These are phyloP conservation scores for Mesodorylaimus sp. DNA, from an alignment of 2,888 invertebrate species.

Conservation along the genomic window DNA sequence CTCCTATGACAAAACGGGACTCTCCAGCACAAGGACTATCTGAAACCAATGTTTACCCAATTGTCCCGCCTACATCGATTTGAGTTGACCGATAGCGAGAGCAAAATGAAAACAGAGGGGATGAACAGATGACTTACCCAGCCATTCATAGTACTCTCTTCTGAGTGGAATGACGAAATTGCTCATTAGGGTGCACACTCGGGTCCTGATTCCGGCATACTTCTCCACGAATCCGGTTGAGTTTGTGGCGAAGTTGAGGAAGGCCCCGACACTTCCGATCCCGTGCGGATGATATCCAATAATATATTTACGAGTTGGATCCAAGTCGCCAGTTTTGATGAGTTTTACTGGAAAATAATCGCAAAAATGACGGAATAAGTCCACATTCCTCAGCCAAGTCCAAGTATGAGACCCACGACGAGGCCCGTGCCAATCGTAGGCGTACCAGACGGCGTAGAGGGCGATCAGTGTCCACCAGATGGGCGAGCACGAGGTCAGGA, in stretches of 20 bases:
- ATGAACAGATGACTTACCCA: too few relatives aligned
- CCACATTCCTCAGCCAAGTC: conserved; percentile 30
- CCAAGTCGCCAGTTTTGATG: conserved; percentile 60
- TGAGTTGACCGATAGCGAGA: too few relatives aligned
- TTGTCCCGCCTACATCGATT: too few relatives aligned
- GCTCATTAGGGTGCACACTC: conserved; percentile 45
- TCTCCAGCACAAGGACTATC: too few relatives aligned
- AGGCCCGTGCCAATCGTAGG: conserved; percentile 45
- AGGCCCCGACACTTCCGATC: conserved; percentile 57
- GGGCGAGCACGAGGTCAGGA: conserved; percentile 39
- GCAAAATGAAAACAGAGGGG: too few relatives aligned
- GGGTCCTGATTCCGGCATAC: conserved; percentile 34
- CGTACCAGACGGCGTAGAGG: conserved; percentile 39
- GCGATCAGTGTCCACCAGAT: conserved; percentile 7
- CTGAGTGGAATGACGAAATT: conserved; percentile 52
- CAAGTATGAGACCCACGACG: conserved; percentile 39
- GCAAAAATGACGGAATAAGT: conserved; percentile 51
- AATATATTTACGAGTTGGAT: conserved; percentile 54
- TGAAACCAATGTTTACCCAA: too few relatives aligned
- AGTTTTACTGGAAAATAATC: conserved; percentile 68
- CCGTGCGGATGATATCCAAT: conserved; percentile 75
- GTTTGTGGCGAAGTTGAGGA: conserved; percentile 56
- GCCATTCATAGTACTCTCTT: conserved; percentile 49
- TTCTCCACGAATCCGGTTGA: conserved; percentile 30
- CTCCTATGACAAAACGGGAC: too few relatives aligned